Percentiles rank a stretch among this genome's conserved stretches.
Conservation (phyloP, 2,113 vertebrate species). For the Orientallactaga bullata region DNA sequence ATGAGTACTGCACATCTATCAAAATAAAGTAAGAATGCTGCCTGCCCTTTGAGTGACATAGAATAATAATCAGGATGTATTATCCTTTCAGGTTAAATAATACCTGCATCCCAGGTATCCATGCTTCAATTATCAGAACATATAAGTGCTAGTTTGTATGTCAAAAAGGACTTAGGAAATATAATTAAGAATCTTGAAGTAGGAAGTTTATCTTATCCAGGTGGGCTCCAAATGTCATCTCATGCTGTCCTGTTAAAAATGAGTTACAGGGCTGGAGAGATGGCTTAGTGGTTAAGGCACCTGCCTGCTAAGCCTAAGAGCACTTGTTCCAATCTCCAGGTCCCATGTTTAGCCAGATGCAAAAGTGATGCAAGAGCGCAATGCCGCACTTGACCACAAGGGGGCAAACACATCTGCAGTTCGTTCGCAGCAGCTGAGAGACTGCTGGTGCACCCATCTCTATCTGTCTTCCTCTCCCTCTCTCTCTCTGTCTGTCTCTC, state of each 20-base stretch:
- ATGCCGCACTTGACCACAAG: too few species aligned
- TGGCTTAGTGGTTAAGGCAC: too few species aligned
- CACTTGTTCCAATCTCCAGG: too few species aligned
- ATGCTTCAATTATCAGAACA: not conserved
- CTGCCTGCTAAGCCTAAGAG: too few species aligned
- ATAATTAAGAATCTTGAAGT: not conserved
- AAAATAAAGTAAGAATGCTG: not conserved
- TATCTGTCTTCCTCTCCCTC: too few species aligned
- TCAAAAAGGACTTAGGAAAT: not conserved
- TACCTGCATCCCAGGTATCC: not conserved
- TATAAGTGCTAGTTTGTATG: not conserved
- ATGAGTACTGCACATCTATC: not conserved
- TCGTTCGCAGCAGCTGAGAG: too few species aligned
- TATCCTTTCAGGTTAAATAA: not conserved
- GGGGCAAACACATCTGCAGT: too few species aligned
- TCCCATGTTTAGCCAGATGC: too few species aligned
- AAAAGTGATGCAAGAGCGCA: too few species aligned
- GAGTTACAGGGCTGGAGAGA: too few species aligned
- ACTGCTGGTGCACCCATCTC: too few species aligned
- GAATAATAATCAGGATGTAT: not conserved
- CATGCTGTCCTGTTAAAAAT: not conserved
- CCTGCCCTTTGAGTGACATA: not conserved
- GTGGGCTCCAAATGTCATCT: not conserved
- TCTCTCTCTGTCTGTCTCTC: too few species aligned
- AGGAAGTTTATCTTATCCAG: not conserved